Conservation (phyloP, 2,888 invertebrate species). For the Clunio marinus region DNA sequence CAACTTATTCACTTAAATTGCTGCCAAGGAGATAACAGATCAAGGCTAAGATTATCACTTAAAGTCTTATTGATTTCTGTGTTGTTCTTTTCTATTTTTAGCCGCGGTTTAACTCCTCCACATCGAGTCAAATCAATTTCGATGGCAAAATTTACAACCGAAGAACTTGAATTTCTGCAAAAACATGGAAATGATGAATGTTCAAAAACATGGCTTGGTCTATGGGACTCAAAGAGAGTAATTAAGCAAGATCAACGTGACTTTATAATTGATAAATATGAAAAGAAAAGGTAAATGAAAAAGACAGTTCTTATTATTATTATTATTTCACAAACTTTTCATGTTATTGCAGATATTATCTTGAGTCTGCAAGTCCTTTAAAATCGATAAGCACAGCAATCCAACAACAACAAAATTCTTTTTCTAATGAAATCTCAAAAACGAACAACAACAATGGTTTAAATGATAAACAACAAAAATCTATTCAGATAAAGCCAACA, state of each 20-base stretch:
- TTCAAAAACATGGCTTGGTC: conserved; percentile 86
- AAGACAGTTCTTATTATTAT: background rate
- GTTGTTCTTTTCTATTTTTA: no score
- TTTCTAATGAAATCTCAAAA: background rate
- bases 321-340: background rate
- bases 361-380: conserved; percentile 52
- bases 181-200: conserved; percentile 91
- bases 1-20: no score
- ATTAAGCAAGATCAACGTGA: conserved; percentile 89
- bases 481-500: conserved; percentile 49
- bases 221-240: conserved; percentile 76
- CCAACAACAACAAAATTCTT: conserved; percentile 37
- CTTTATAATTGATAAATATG: conserved; percentile 92
- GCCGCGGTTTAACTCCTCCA: conserved; percentile 94
- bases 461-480: conserved; percentile 43
- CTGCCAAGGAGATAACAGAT: no score
- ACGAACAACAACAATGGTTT: no score
- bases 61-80: no score
- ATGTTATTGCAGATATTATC: conserved; percentile 44
- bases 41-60: no score
- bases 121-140: conserved; percentile 98
- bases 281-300: conserved; percentile 70
- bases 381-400: conserved; percentile 48
- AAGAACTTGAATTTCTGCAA: conserved; percentile 89
- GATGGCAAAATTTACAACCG: conserved; percentile 94